phyloP scores from a whole-genome alignment of 1,140 invertebrate species.

The Melitaea cinxia region DNA sequence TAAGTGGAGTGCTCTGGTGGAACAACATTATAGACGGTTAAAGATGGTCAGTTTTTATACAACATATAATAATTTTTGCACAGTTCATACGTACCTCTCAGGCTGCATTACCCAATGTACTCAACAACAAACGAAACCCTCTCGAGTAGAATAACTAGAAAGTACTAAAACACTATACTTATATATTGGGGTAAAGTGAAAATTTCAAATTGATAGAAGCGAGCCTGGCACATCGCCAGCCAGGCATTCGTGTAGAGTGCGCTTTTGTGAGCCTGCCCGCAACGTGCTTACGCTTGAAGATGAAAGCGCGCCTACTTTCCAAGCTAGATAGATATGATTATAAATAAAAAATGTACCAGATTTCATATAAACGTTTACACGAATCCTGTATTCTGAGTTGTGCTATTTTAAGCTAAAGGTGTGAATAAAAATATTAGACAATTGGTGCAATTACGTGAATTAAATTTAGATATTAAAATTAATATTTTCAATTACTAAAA shows the following conservation, averaged over 20 bases:
- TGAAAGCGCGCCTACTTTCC: conserved; percentile 34
- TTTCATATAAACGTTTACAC: background rate
- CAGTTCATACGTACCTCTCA: too few species aligned
- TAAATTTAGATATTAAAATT: too few species aligned
- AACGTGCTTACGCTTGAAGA: conserved; percentile 35
- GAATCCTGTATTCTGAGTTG: too few species aligned
- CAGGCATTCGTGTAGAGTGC: conserved; percentile 33
- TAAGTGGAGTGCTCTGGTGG: too few species aligned
- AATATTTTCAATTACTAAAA: too few species aligned
- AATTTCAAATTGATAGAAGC: conserved; percentile 48
- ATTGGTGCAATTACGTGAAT: too few species aligned
- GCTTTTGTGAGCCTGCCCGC: conserved; percentile 46
- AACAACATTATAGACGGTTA: too few species aligned
- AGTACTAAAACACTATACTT: conserved; percentile 25
- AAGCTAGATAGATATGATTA: conserved; percentile 23
- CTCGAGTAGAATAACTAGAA: conserved; percentile 21
- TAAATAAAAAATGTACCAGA: conserved; percentile 10
- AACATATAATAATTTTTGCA: too few species aligned
- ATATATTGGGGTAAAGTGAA: conserved; percentile 36
- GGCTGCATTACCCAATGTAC: background rate
- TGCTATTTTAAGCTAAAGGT: too few species aligned
- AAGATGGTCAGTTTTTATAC: too few species aligned
- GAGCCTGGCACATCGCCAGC: conserved; percentile 36
- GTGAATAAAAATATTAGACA: too few species aligned
- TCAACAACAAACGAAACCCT: conserved; percentile 11